Percentiles rank a stretch among this genome's conserved stretches.
Conservation (phyloP, 2,797 vertebrate species). For the Natrix natrix region DNA sequence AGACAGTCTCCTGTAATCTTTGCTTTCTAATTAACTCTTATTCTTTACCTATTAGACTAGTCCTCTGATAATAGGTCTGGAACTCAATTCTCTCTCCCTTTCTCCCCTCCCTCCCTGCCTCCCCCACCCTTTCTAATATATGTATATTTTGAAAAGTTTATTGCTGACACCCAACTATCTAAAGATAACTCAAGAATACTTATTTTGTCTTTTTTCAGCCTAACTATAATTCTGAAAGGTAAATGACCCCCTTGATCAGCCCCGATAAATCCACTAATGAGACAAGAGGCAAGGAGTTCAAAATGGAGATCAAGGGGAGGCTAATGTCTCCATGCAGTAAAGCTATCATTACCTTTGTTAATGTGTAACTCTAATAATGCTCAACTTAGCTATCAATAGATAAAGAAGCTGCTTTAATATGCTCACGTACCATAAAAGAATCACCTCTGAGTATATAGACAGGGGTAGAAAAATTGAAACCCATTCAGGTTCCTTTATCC, state of each 20-base stretch:
- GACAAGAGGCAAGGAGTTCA: conserved; percentile 44
- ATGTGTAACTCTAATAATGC: conserved; percentile 68
- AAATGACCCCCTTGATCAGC: conserved; percentile 6
- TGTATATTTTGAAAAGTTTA: conserved; percentile 19
- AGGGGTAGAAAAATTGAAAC: background rate
- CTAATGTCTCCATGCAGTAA: conserved; percentile 52
- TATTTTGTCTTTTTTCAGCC: conserved; percentile 4
- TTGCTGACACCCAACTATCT: background rate
- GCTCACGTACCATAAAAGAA: conserved; percentile 56
- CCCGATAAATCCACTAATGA: background rate
- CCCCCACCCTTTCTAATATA: background rate
- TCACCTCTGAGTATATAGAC: conserved; percentile 18
- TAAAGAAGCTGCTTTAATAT: conserved; percentile 69
- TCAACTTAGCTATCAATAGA: conserved; percentile 65
- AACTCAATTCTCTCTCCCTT: conserved; percentile 3
- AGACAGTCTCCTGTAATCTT: conserved; percentile 23
- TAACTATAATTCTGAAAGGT: conserved; percentile 36
- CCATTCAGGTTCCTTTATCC: background rate
- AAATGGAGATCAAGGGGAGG: conserved; percentile 61
- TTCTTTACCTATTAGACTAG: conserved; percentile 21
- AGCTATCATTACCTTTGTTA: conserved; percentile 60
- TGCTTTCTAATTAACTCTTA: conserved; percentile 32
- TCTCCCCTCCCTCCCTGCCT: background rate
- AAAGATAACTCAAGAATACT: conserved; percentile 10
- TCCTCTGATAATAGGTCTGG: conserved; percentile 2